Base-by-base conservation (phyloP, 2,113 vertebrate species). In the Pangasianodon gigas region DNA sequence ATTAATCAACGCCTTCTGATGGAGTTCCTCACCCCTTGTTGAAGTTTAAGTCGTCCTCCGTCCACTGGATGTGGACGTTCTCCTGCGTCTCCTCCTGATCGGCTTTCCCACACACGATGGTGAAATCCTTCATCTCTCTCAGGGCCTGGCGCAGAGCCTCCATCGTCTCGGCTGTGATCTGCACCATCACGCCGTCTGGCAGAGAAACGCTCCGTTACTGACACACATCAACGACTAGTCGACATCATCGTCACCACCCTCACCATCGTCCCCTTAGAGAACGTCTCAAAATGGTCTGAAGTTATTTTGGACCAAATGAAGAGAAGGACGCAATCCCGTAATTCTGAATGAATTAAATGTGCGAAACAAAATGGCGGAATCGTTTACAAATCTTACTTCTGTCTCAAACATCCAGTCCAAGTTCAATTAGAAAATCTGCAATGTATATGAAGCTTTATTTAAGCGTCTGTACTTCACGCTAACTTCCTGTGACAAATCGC, bases 81-180 rank as follows among this genome's bases (percentile, higher is more conserved):
- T 99, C 98, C 96, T 97, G 98, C 91, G 96, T 97, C 18, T 98
- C 98, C 95, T 98, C 98, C 37, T 97, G 97, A 87, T 98, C 98
- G 0, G 94, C 95, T 95, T 98, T 98, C 52, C 98, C 98, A 32
- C 98, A 99, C 11, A 96, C 96, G 93, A 99, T 96, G 91, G 95
- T 98, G 92, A 98, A 99, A 95, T 99, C 98, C 95, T 99, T 99
- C 98, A 99, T 99, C 93, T 99, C 98, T 89, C 97, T 96, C 94
- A 99, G 95, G 5, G 98, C 97, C 94, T 98, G 98, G 88, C 98
- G 96, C 93, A 99, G 88, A 13, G 97, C 95, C 89, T 99, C 98
- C 98, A 99, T 99, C 85, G 96, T 98, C 94, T 99, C 98, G 0
- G 98, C 97, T 0, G 97, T 98, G 95, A 99, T 98, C 96, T 99